Conservation (phyloP, 2,888 invertebrate genomes). For the Sericinus montela region DNA sequence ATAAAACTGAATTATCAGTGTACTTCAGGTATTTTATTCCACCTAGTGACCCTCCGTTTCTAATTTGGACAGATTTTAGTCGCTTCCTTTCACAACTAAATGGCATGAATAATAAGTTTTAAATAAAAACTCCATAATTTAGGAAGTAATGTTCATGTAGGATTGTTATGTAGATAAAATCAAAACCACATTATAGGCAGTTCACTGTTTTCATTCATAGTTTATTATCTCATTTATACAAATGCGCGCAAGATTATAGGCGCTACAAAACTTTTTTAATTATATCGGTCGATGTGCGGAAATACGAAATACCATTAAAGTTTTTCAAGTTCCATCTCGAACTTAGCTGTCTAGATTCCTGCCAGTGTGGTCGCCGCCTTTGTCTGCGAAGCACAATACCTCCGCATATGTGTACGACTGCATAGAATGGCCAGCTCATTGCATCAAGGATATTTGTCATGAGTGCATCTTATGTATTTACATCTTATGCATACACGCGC, state of each 20-base stretch:
- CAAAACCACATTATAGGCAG: too few species aligned
- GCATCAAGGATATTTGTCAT: conserved; percentile 52
- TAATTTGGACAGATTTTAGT: too few species aligned
- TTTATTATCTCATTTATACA: too few species aligned
- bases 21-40: too few species aligned
- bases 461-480: conserved; percentile 32
- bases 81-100: too few species aligned
- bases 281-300: conserved; percentile 24
- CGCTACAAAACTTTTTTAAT: conserved; percentile 19
- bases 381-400: conserved; percentile 62
- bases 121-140: too few species aligned
- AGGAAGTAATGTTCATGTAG: too few species aligned
- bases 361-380: conserved; percentile 58
- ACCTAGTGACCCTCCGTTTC: too few species aligned
- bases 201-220: too few species aligned
- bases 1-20: too few species aligned
- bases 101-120: too few species aligned
- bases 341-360: conserved; percentile 54
- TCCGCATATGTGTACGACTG: conserved; percentile 58
- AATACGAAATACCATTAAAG: conserved; percentile 64
- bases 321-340: conserved; percentile 63
- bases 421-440: conserved; percentile 49
- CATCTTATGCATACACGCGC: not conserved
- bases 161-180: too few species aligned
- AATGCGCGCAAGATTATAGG: conserved; percentile 2